Evolutionary conservation across 2,888 invertebrate species (phyloP).

Genomic region (Omphaloscelis lunosa): DNA sequence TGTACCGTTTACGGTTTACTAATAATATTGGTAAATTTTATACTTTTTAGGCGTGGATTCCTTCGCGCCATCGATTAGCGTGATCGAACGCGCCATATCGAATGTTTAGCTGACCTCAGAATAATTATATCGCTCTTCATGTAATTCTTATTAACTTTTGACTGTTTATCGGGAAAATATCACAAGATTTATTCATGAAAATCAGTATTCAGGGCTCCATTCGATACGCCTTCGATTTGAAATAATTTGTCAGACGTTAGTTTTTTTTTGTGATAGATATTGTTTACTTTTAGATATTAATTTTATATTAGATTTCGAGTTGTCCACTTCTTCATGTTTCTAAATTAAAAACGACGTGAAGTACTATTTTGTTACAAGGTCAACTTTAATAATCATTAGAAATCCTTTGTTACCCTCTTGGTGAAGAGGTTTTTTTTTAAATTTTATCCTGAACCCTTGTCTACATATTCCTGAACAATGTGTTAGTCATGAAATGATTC

Average conservation of each 20-base stretch:
- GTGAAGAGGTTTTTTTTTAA: constrained; percentile 50
- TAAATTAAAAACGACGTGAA: constrained; percentile 57
- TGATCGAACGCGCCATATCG: constrained; percentile 35
- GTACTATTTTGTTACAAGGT: constrained; percentile 57
- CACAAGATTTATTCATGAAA: constrained; percentile 59
- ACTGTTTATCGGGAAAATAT: constrained; percentile 54
- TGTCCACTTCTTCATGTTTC: constrained; percentile 67
- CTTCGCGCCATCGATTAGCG: constrained; percentile 23
- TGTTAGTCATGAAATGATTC: constrained; percentile 84
- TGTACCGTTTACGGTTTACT: constrained; percentile 64
- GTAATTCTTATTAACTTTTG: constrained; percentile 58
- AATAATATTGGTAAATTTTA: constrained; percentile 62
- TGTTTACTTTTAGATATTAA: constrained; percentile 82
- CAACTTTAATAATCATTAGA: constrained; percentile 53
- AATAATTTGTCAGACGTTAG: constrained; percentile 74
- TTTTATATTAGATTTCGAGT: constrained; percentile 73
- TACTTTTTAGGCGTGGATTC: constrained; percentile 52
- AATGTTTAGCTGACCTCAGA: constrained; percentile 56
- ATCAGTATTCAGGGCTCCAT: constrained; percentile 74
- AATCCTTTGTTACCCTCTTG: constrained; percentile 61
- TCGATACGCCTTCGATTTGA: constrained; percentile 67
- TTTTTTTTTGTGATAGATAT: constrained; percentile 85
- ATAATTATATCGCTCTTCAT: constrained; percentile 41
- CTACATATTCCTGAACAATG: constrained; percentile 81
- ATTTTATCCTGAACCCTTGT: constrained; percentile 50